Evolutionary conservation across 2,888 invertebrate genomes (phyloP), one percentile per base, ranked within the genome.

Genomic region (Pecten maximus): DNA sequence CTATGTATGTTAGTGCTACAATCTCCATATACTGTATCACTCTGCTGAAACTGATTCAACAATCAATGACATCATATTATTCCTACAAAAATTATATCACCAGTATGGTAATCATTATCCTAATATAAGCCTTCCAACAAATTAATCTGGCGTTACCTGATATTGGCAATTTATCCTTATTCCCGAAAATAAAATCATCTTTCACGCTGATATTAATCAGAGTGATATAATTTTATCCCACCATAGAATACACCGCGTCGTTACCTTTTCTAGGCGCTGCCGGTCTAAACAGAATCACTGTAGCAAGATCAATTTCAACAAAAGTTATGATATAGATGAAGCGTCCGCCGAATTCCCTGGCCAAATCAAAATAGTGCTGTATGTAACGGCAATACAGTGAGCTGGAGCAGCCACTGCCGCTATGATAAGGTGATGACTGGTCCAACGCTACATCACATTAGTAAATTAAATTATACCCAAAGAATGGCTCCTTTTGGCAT

Each of bases 361-460:
- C 74, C 74, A 74, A 74, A 74, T 74, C 74, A 74, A 74, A 74
- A 28, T 35, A 74, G 3, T 8, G 74, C 74, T 74, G 35, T 74
- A 74, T 28, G 35, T 28, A 54, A 74, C 35, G 35, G 74, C 28
- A 35, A 74, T 74, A 74, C 10, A 35, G 35, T 74, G 74, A 4
- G 19, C 19, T 6, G 23, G 28, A 28, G 35, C 74, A 28, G 74
- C 74, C 35, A 74, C 74, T 74, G 74, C 35, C 10, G 74, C 28
- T 23, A 28, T 74, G 35, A 74, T 74, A 74, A 74, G 74, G 74
- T 74, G 74, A 28, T 74, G 74, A 74, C 74, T 74, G 35, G 74
- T 8, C 35, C 74, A 60, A 60, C 60, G 35, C 74, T 74, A 28
- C 35, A 35, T 28, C 23, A 74, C 74, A 74, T 74, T 74, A 74